Percentiles rank a stretch among this genome's conserved stretches.
These are phyloP conservation scores for Sebastolobus altivelis DNA, from an alignment of 2,797 vertebrate species.

Conservation along the genomic window DNA sequence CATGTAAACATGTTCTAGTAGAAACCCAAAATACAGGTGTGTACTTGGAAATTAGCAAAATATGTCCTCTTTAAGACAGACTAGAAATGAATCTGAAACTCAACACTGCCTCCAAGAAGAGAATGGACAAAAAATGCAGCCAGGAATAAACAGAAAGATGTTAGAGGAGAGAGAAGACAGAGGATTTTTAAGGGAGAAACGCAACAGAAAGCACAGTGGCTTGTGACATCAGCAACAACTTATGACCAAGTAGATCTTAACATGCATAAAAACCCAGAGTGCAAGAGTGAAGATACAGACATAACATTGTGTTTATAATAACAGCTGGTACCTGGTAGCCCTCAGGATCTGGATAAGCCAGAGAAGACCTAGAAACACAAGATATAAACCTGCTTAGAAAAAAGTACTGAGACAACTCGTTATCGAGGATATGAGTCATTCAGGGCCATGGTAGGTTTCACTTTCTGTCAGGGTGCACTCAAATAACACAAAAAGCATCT, in stretches of 20 bases:
- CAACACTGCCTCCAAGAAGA: neutral
- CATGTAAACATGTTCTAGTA: no score
- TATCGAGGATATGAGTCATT: neutral
- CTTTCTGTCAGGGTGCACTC: neutral
- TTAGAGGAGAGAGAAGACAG: neutral
- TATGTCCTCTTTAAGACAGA: neutral
- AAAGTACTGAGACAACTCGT: neutral
- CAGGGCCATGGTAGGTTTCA: constrained; percentile 24
- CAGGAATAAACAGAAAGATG: neutral
- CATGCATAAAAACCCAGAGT: neutral
- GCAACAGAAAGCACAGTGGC: neutral
- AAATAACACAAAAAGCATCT: constrained; percentile 51
- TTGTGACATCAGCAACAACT: neutral
- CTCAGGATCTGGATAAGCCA: constrained; percentile 90
- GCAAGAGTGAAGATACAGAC: constrained; percentile 20
- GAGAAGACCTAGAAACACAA: constrained; percentile 87
- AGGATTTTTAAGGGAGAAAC: neutral
- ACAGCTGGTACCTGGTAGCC: constrained; percentile 89
- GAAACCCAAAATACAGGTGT: no score
- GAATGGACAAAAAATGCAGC: neutral
- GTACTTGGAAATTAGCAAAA: no score
- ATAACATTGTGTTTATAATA: neutral
- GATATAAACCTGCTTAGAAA: neutral
- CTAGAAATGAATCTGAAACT: neutral
- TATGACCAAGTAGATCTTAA: neutral